Evolutionary conservation across 2,113 vertebrate genomes (phyloP), one percentile per base, ranked within the genome.

Genomic region (Connochaetes taurinus): DNA sequence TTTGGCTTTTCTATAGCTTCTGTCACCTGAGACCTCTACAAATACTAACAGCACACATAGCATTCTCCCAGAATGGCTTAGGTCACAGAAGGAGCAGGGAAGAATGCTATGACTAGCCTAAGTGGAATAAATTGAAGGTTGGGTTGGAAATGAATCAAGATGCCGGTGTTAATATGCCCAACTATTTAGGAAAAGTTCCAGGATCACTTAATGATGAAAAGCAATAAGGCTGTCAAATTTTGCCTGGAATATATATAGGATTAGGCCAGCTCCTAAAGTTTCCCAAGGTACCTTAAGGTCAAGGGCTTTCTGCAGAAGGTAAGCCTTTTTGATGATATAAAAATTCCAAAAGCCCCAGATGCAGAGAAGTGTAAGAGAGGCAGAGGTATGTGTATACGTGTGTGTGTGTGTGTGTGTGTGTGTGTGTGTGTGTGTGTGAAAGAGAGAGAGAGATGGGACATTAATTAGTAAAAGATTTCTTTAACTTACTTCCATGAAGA

Each of bases 171-270:
- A 98, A 96, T 96, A 97, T 90, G 90, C 90, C 80, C 40, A 57
- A 78, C 87, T 96, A 76, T 97, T 96, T 96, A 94, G 97, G 97
- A 98, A 91, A 97, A 93, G 88, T 90, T 97, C 96, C 97, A 98
- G 96, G 62, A 93, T 97, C 95, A 83, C 89, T 96, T 97, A 93
- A 98, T 97, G 97, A 97, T 94, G 96, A 97, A 97, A 98, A 98
- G 93, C 97, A 97, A 97, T 87, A 93, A 97, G 95, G 90, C 91
- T 98, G 98, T 97, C 97, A 97, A 60, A 97, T 90, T 97, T 97
- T 93, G 78, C 91, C 95, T 96, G 95, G 97, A 97, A 94, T 96
- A 97, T 96, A 96, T 92, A 84, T 52, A 97, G 88, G 96, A 98
- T 96, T 97, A 98, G 86, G 83, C 92, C 91, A 91, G 85, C 91